phyloP scores from a whole-genome alignment of 2,797 vertebrate species.

The Anguilla anguilla region DNA sequence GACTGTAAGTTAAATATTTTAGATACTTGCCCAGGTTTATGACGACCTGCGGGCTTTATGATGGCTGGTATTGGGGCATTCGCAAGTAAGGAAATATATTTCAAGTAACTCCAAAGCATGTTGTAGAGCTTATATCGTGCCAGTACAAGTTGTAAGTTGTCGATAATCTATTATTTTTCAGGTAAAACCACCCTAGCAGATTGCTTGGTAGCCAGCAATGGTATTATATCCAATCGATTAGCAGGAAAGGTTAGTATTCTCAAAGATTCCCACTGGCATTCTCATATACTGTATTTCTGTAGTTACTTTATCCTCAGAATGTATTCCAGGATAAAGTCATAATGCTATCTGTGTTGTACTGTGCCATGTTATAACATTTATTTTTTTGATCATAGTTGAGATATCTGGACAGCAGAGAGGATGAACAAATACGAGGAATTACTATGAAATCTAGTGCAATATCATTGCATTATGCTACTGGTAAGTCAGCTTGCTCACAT shows the following conservation, averaged over 20 bases:
- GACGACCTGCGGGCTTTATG: not conserved
- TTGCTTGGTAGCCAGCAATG: constrained; percentile 93
- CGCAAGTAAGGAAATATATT: no score
- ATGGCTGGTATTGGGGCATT: not conserved
- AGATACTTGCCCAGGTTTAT: not conserved
- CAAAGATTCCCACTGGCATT: not conserved
- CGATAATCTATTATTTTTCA: constrained; percentile 53
- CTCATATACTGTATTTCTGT: not conserved
- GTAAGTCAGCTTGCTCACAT: constrained; percentile 58
- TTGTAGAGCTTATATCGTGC: no score
- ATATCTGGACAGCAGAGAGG: constrained; percentile 94
- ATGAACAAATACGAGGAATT: constrained; percentile 93
- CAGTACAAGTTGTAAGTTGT: no score
- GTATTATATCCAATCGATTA: constrained; percentile 92
- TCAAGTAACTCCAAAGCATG: no score
- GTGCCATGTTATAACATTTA: not conserved
- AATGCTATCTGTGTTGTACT: not conserved
- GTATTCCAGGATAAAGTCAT: not conserved
- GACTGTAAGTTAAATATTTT: not conserved
- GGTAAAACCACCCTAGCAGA: constrained; percentile 97
- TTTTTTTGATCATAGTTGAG: constrained; percentile 73
- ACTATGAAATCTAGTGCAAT: constrained; percentile 99
- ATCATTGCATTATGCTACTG: constrained; percentile 79
- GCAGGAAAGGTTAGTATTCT: constrained; percentile 85
- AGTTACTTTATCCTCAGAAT: not conserved